phyloP scores from a whole-genome alignment of 2,797 vertebrate genomes.

The Alca torda region DNA sequence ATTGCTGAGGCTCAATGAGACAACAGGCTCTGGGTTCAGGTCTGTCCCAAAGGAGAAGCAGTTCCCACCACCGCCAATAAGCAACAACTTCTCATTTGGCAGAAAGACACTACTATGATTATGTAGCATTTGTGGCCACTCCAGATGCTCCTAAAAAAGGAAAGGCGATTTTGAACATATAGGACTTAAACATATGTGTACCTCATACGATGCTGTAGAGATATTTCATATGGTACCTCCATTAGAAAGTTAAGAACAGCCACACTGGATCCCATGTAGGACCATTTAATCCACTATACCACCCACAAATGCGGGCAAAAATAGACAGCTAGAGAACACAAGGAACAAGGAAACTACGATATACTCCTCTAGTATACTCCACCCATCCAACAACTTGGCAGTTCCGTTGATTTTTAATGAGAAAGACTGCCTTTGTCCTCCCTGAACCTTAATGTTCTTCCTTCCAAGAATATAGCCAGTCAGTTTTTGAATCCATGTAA shows the following conservation, averaged over 20 bases:
- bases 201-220: background rate
- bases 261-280: background rate
- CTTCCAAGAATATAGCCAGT: background rate
- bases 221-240: background rate
- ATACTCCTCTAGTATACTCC: background rate
- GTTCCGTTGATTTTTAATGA: background rate
- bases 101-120: slow-evolving; percentile 87
- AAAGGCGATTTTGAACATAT: background rate
- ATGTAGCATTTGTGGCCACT: slow-evolving; percentile 92
- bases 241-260: background rate
- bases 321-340: background rate
- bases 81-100: slow-evolving; percentile 74
- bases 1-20: slow-evolving; percentile 77
- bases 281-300: background rate
- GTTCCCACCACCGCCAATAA: slow-evolving; percentile 93
- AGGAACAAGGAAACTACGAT: background rate
- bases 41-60: slow-evolving; percentile 97
- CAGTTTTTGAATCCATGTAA: background rate
- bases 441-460: background rate
- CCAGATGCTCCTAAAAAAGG: slow-evolving; percentile 74
- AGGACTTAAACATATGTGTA: background rate
- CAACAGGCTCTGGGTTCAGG: slow-evolving; percentile 82
- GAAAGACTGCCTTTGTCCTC: background rate
- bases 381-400: background rate
- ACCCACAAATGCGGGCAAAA: background rate